Evolutionary conservation across 2,113 vertebrate genomes (phyloP).

Genomic region (Apodemus sylvaticus): DNA sequence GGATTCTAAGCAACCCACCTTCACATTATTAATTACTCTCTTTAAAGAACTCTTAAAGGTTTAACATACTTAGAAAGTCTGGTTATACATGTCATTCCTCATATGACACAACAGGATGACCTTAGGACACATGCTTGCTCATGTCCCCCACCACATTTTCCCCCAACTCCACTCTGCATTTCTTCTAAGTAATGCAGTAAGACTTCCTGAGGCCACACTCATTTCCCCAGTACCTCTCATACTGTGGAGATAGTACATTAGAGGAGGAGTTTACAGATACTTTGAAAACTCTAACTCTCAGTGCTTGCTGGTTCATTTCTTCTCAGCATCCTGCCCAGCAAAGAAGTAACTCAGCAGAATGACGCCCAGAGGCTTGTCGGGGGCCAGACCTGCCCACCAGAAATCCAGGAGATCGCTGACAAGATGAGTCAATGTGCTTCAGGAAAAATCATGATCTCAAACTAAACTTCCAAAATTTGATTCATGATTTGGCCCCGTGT

Average conservation of each 20-base stretch:
- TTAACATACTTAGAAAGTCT: neutral
- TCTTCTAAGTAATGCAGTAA: neutral
- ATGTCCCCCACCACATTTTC: too few relatives aligned
- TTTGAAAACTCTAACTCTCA: slow-evolving; percentile 41
- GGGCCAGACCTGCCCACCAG: too few relatives aligned
- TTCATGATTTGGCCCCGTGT: too few relatives aligned
- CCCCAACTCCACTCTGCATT: neutral
- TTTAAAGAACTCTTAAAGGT: neutral
- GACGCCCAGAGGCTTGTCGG: too few relatives aligned
- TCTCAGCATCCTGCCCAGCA: too few relatives aligned
- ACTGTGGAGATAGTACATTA: neutral
- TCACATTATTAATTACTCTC: neutral
- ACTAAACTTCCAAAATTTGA: too few relatives aligned
- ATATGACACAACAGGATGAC: neutral
- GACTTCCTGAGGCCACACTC: neutral
- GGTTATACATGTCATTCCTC: neutral
- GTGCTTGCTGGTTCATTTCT: too few relatives aligned
- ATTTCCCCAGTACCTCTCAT: neutral
- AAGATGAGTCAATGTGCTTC: too few relatives aligned
- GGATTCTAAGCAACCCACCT: neutral
- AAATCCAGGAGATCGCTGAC: neutral
- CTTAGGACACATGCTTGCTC: neutral
- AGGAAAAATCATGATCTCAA: neutral
- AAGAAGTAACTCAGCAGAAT: too few relatives aligned
- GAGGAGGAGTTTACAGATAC: slow-evolving; percentile 36